phyloP scores from a whole-genome alignment of 2,113 vertebrate genomes.

The Falcunculus frontatus region DNA sequence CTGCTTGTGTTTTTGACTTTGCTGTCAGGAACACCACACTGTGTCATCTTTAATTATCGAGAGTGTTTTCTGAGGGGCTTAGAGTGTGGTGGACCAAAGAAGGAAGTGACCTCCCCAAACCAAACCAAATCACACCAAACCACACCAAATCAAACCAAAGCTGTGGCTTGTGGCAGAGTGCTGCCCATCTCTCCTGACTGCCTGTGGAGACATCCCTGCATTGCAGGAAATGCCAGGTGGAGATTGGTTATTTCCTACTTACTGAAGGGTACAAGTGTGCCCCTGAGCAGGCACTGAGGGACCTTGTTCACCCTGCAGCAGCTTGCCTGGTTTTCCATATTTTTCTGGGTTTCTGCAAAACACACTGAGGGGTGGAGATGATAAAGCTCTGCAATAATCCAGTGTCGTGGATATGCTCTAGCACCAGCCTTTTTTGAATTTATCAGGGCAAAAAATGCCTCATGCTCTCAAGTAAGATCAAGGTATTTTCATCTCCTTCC shows the following conservation, averaged over 20 bases:
- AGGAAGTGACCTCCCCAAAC: not conserved
- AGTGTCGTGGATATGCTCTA: not conserved
- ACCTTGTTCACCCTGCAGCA: not conserved
- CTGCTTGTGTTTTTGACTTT: not conserved
- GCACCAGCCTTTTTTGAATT: not conserved
- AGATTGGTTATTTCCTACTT: not conserved
- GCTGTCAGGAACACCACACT: not conserved
- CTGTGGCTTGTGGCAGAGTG: not conserved
- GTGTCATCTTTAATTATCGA: not conserved
- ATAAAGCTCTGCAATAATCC: not conserved
- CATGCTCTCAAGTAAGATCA: not conserved
- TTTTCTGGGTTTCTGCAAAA: not conserved
- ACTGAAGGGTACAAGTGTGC: not conserved
- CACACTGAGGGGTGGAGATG: not conserved
- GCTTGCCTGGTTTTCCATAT: not conserved
- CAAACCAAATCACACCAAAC: not conserved
- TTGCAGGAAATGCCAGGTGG: not conserved
- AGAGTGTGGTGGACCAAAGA: not conserved
- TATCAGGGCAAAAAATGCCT: not conserved
- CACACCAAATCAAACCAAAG: not conserved
- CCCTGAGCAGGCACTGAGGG: not conserved
- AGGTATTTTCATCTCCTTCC: not conserved
- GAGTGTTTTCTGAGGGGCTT: not conserved
- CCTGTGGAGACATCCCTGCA: not conserved
- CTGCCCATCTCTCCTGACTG: not conserved